Conservation (phyloP, 2,113 vertebrate species). For the Vimba vimba region DNA sequence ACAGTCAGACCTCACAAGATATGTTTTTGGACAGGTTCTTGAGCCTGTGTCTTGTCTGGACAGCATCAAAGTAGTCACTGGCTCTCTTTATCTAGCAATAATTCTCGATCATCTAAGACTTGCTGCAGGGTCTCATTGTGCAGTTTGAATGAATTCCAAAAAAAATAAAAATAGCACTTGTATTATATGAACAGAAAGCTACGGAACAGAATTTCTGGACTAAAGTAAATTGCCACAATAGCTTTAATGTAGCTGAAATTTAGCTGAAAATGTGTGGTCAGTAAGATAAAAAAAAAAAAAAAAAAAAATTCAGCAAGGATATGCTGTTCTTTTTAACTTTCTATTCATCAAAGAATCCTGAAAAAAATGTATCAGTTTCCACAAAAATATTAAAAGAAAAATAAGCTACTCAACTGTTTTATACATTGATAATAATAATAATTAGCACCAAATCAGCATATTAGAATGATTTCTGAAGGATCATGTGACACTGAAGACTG, state of each 20-base stretch:
- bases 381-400: no score
- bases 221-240: background rate
- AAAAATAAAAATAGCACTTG: background rate
- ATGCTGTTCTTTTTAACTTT: no score
- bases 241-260: background rate
- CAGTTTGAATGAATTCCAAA: background rate
- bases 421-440: no score
- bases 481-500: no score
- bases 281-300: background rate
- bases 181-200: slow-evolving; percentile 10
- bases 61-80: background rate
- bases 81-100: background rate
- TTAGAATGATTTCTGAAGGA: no score
- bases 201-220: background rate
- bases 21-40: background rate
- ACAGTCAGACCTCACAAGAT: slow-evolving; percentile 25
- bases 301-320: no score
- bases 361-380: no score
- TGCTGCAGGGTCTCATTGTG: background rate
- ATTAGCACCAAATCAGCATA: no score
- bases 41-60: background rate
- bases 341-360: no score
- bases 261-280: background rate
- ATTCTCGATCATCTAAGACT: no score
- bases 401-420: no score